Base-by-base conservation (phyloP, 2,797 vertebrate genomes). In the Paratrypauchen microcephalus region DNA sequence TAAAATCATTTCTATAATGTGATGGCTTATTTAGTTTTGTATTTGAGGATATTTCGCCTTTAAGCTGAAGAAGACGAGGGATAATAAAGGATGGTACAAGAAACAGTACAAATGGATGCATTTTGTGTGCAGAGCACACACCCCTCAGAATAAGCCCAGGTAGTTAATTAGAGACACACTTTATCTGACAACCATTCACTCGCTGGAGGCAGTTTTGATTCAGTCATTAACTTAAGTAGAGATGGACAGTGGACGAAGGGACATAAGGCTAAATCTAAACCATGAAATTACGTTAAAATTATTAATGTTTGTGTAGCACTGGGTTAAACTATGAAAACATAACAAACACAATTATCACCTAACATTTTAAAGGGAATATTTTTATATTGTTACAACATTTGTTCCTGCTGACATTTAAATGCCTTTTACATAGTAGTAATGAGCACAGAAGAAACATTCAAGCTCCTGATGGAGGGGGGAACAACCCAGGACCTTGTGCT, bases 151-250 rank as follows among this genome's bases (percentile, higher is more conserved):
- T 28, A 24, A 30, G 28, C 15, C 28, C 28, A 59, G 28, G 32
- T 32, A 59, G 57, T 59, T 60, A 60, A 36, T 60, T 36, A 60
- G 58, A 36, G 18, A n/a, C 8, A 60, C 58, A 60, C 58, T 19
- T 32, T n/a, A 32, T 36, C 28, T 32, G 18, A 36, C 58, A 60
- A 36, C 58, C 58, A 36, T 32, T 60, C 58, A 60, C 15, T 28
- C 5, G 23, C 58, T 32, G 28, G 7, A n/a, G 58, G 58, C 30
- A 32, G 19, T 8, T n/a, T 18, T n/a, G 28, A 60, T n/a, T 60
- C 58, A 36, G 18, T 9, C 26, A n/a, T 11, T 59, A 28, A 59
- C 57, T 60, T 60, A 18, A 32, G 9, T n/a, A 60, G 8, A n/a
- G 7, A 60, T 36, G 58, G 28, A n/a, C 18, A n/a, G 58, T 19